phyloP scores from a whole-genome alignment of 2,113 vertebrate species.

The Cololabis saira region DNA sequence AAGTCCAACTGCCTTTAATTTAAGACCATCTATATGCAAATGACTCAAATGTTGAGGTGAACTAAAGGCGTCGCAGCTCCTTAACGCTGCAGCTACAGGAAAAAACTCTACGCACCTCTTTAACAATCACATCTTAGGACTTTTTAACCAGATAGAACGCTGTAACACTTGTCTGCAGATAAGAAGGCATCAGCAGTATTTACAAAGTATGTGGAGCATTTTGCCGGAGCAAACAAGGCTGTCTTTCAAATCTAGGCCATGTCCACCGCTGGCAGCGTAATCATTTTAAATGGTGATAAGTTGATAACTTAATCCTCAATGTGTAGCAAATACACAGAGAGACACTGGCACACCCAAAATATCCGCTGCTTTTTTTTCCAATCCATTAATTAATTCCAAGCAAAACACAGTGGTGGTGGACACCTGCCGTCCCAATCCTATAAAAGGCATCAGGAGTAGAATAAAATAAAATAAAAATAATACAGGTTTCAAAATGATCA shows the following conservation, averaged over 20 bases:
- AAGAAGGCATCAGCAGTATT: conserved; percentile 61
- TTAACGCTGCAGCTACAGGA: conserved; percentile 25
- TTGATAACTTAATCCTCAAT: conserved; percentile 65
- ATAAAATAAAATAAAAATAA: too few species aligned
- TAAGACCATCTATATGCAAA: conserved; percentile 74
- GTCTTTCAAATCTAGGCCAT: conserved; percentile 76
- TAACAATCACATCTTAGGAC: conserved; percentile 40
- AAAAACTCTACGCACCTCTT: conserved; percentile 30
- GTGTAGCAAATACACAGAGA: conserved; percentile 31
- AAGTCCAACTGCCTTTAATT: too few species aligned
- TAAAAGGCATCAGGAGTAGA: too few species aligned
- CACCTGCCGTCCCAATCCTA: too few species aligned
- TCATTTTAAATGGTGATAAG: conserved; percentile 77
- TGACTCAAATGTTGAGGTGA: conserved; percentile 43
- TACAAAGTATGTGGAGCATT: conserved; percentile 45
- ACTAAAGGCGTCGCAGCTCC: conserved; percentile 15
- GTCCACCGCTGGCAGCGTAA: conserved; percentile 60
- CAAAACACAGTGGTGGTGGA: too few species aligned
- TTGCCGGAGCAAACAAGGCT: conserved; percentile 50
- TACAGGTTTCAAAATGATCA: too few species aligned
- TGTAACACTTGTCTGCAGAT: conserved; percentile 34
- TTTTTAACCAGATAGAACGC: conserved; percentile 47
- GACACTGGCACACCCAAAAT: conserved; percentile 2
- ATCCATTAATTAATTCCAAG: too few species aligned
- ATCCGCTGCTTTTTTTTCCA: neutral